Percentiles rank a stretch among this genome's conserved stretches.
Conservation (phyloP, 2,888 invertebrate genomes). For the Drepana falcataria region DNA sequence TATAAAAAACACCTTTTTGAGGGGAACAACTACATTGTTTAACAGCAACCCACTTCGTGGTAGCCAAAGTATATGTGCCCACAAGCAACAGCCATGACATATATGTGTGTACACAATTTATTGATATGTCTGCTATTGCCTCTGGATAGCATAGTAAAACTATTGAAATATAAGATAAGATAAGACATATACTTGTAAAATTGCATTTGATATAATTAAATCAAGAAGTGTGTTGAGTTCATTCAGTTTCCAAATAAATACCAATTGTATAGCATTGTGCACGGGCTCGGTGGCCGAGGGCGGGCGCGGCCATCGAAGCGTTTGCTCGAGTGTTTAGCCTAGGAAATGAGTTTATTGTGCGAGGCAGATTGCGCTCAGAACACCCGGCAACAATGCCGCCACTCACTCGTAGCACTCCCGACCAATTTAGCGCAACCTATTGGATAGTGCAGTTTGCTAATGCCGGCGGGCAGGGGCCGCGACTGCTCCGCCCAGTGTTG, state of each 20-base stretch:
- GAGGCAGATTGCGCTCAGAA: slow-evolving; percentile 34
- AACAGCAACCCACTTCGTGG: too few relatives aligned
- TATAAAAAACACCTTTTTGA: too few relatives aligned
- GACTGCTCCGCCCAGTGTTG: too few relatives aligned
- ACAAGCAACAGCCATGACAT: too few relatives aligned
- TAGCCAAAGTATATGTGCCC: too few relatives aligned
- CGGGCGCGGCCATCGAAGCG: slow-evolving; percentile 9
- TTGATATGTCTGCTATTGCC: too few relatives aligned
- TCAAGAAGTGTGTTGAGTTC: neutral
- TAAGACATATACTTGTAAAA: too few relatives aligned
- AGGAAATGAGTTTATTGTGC: slow-evolving; percentile 59
- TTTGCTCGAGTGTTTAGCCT: slow-evolving; percentile 39
- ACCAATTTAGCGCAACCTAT: slow-evolving; percentile 19
- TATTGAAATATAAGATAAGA: too few relatives aligned
- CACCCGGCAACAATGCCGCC: slow-evolving; percentile 14
- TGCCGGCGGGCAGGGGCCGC: neutral
- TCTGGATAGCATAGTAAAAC: too few relatives aligned
- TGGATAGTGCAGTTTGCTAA: slow-evolving; percentile 5
- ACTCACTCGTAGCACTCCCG: slow-evolving; percentile 18
- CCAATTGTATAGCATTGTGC: neutral
- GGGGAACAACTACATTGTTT: too few relatives aligned
- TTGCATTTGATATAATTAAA: too few relatives aligned
- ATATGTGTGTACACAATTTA: too few relatives aligned
- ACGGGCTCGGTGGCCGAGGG: neutral
- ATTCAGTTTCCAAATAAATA: neutral